Base-by-base conservation (phyloP, 2,888 invertebrate genomes). In the Watsonalla binaria region DNA sequence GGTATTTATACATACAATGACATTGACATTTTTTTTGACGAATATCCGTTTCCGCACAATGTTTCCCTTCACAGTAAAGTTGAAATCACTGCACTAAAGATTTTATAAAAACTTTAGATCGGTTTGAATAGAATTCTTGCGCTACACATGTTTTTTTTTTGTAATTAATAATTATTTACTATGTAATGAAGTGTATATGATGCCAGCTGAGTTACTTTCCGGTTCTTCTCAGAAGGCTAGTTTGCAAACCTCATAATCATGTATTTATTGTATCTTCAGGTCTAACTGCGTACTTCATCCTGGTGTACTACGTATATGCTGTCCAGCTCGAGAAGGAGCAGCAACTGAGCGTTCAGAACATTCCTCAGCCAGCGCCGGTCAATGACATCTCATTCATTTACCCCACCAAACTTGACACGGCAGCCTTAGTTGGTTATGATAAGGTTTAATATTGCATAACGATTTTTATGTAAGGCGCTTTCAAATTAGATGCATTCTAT, bases 241-340 rank as follows among this genome's bases (percentile, higher is more conserved):
- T n/a, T n/a, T n/a, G n/a, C n/a, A n/a, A n/a, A n/a, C n/a, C n/a
- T n/a, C n/a, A n/a, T n/a, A n/a, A 24, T 24, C 4, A 24, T 24
- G 4, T 24, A 24, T 24, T 24, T 24, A 24, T 24, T 24, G 24
- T 24, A 24, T 4, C 24, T 72, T 5, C 74, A 79, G 79, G 65
- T 59, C 54, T 77, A 0, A 65, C 74, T 0, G 68, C 70, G 0
- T 76, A 77, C 61, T 80, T 76, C 66, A 67, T 77, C 54, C 47
- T 76, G 50, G 72, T 78, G 0, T 79, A 77, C 65, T 76, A 75
- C 66, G 62, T 74, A 45, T 77, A 79, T 51, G 73, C 76, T 0
- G 52, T 57, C 5, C 70, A 68, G 45, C 56, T 80, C 15, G 74
- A 76, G 35, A 63, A 65, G 0, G 72, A 72, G 9, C 51, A 56